phyloP scores from a whole-genome alignment of 2,888 invertebrate species.

The Tyria jacobaeae region DNA sequence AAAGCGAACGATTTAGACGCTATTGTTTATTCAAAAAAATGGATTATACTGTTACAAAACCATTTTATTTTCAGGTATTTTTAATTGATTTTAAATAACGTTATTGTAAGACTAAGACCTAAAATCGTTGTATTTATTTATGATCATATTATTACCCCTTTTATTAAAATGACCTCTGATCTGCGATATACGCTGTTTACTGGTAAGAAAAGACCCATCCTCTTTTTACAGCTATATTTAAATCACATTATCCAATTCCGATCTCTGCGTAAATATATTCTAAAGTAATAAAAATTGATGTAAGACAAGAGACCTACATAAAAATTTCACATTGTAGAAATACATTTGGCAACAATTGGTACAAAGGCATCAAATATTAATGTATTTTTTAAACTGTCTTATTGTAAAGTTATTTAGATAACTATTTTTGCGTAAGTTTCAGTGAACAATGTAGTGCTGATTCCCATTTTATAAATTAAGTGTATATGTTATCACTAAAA shows the following conservation, averaged over 20 bases:
- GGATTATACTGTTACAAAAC: neutral
- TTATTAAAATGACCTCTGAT: too few relatives aligned
- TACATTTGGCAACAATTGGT: slow-evolving; percentile 14
- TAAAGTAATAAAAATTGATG: neutral
- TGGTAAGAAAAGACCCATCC: too few relatives aligned
- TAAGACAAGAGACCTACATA: neutral
- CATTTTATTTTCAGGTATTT: too few relatives aligned
- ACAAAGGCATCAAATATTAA: slow-evolving; percentile 32
- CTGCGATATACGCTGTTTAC: too few relatives aligned
- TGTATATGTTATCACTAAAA: too few relatives aligned
- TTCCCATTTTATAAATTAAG: neutral
- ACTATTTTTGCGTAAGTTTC: slow-evolving; percentile 5
- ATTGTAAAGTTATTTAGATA: neutral
- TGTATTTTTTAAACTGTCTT: slow-evolving; percentile 16
- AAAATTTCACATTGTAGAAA: neutral
- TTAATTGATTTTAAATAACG: too few relatives aligned
- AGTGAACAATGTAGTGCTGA: neutral
- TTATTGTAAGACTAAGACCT: too few relatives aligned
- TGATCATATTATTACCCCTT: too few relatives aligned
- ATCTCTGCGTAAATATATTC: neutral
- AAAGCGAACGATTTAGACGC: neutral
- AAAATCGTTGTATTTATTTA: too few relatives aligned
- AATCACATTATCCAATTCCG: neutral
- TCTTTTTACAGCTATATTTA: neutral
- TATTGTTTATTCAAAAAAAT: neutral